Base-by-base conservation (phyloP, 2,797 vertebrate species). In the Diglossa cyanea region DNA sequence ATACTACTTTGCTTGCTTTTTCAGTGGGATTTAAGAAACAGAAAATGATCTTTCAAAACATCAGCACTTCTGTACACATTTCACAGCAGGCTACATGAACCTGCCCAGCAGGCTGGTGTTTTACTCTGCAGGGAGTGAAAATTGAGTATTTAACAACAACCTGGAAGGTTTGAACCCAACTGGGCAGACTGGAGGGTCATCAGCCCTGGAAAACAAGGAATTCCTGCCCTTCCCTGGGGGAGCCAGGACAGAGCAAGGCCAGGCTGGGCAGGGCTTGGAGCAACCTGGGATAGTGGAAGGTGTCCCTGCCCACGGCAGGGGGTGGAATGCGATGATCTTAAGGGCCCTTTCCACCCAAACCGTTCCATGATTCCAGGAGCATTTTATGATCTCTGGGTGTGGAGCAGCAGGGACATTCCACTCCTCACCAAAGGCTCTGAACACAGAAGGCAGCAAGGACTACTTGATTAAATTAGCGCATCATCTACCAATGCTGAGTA, bases 391-490 rank as follows among this genome's bases (percentile, higher is more conserved):
- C 30, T 7, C 60, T 8, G 77, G 17, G 26, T 13, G 84, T 17
- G 61, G 54, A 74, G 54, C 55, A 39, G 25, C 53, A 25, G 48
- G 26, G 18, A 42, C 35, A 3, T 12, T 28, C 67, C 78, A 5
- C 21, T 18, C n/a, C 31, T 51, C 14, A 2, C 2, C 6, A 55
- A 74, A 16, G 53, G 42, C 39, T 60, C 16, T 2, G 24, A 30
- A 35, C 0, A 33, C 18, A 70, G 12, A 53, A n/a, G 6, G 12
- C 12, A 4, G 23, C 33, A 45, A 57, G 5, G 0, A 2, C 8
- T 20, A 3, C 14, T 10, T 25, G 14, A 53, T 25, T 44, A 71
- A 79, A 82, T 35, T 2, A 91, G 44, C 20, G 58, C 80, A 92
- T 86, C 73, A 62, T 26, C 35, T 48, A 17, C 42, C 65, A 7